Percentiles rank a stretch among this genome's conserved stretches.
Evolutionary conservation across 2,888 invertebrate species (phyloP).

Genomic region (Cyclophora punctaria): DNA sequence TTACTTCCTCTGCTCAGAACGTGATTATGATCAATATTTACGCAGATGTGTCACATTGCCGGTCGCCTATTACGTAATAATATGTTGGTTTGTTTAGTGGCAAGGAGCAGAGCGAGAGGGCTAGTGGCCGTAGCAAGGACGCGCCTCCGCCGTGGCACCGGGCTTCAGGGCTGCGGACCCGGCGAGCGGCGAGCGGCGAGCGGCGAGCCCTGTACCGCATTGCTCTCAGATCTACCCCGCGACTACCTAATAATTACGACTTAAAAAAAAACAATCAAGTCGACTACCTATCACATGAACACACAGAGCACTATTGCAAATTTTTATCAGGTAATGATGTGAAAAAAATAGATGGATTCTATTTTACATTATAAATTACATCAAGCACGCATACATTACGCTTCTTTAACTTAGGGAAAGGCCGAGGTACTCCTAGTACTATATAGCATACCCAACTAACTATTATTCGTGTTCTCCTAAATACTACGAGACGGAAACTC

Average conservation of each 20-base stretch:
- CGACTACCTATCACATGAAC: too few relatives aligned
- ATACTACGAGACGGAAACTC: conserved; percentile 34
- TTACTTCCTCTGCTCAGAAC: conserved; percentile 40
- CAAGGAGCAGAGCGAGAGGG: conserved; percentile 3
- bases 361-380: too few relatives aligned
- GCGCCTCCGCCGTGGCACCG: too few relatives aligned
- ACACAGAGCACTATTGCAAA: too few relatives aligned
- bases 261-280: too few relatives aligned
- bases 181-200: too few relatives aligned
- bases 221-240: too few relatives aligned
- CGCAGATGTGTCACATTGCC: conserved; percentile 53
- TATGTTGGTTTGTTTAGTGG: conserved; percentile 39
- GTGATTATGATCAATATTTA: conserved; percentile 68
- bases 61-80: conserved; percentile 56
- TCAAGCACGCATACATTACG: conserved; percentile 11
- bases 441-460: conserved; percentile 31
- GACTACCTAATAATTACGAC: too few relatives aligned
- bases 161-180: too few relatives aligned
- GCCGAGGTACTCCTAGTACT: conserved; percentile 20
- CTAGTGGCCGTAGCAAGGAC: neutral
- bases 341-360: too few relatives aligned
- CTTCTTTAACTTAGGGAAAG: conserved; percentile 28
- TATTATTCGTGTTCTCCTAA: conserved; percentile 26
- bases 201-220: too few relatives aligned
- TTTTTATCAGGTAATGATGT: too few relatives aligned